phyloP scores from a whole-genome alignment of 2,888 invertebrate genomes.

The Rhogogaster chlorosoma region DNA sequence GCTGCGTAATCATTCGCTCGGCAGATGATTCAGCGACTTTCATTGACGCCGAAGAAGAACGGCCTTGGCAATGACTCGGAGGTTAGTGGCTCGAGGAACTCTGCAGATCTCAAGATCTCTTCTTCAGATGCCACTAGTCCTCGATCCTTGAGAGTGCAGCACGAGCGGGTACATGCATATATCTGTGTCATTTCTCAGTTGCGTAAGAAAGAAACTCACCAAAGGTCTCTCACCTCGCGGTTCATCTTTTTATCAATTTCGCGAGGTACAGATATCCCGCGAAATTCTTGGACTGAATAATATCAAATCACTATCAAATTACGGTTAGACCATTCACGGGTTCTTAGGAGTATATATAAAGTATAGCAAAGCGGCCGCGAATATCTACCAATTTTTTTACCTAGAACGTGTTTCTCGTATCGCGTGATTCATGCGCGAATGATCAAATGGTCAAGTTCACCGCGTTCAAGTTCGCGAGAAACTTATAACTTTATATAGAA shows the following conservation, averaged over 20 bases:
- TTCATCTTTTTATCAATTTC: not conserved
- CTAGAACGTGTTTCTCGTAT: conserved; percentile 30
- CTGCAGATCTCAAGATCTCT: conserved; percentile 13
- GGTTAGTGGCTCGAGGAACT: conserved; percentile 25
- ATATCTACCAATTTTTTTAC: not conserved
- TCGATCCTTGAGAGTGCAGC: conserved; percentile 6
- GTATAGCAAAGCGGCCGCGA: not conserved
- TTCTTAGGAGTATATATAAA: not conserved
- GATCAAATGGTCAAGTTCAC: conserved; percentile 23
- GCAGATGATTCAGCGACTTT: conserved; percentile 45
- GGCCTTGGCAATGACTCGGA: conserved; percentile 36
- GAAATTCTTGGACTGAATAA: not conserved
- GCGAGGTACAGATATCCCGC: not conserved
- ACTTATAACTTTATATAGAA: not conserved
- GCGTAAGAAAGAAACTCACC: conserved; percentile 32
- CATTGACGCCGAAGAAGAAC: conserved; percentile 43
- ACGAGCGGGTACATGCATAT: not conserved
- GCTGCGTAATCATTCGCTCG: not conserved
- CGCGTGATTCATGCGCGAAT: conserved; percentile 14
- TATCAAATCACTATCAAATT: not conserved
- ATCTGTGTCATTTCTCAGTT: conserved; percentile 21
- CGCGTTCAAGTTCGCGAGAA: conserved; percentile 9
- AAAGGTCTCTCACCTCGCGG: conserved; percentile 26
- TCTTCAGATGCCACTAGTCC: conserved; percentile 26
- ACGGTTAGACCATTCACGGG: not conserved